Evolutionary conservation across 2,797 vertebrate genomes (phyloP), one percentile per base, ranked within the genome.

Genomic region (Pipistrellus pipistrellus): DNA sequence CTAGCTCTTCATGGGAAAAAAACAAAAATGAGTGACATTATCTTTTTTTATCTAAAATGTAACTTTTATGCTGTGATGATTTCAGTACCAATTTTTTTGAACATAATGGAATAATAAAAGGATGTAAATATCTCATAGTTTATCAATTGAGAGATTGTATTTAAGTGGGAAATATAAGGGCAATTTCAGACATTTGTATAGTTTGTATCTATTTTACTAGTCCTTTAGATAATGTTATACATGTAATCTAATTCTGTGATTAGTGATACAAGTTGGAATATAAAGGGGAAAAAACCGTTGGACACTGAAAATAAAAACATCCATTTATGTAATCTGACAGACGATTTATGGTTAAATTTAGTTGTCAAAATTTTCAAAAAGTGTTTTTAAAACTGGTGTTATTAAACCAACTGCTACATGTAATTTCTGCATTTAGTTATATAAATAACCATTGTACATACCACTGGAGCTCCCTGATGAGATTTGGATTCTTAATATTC

Each of bases 1-100:
- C 46, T 96, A 62, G 35, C 15, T 94, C 10, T 84, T 62, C n/a
- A 71, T 35, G n/a, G 12, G 27, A n/a, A 83, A 35, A 83, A 85
- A 88, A 80, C 25, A 94, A 94, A 93, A 80, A 20, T 25, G 51
- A 75, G 44, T 90, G 32, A 73, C 59, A 38, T 71, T 85, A 51
- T 83, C 23, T 95, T 55, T 95, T 95, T 94, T 94, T 92, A 57
- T 76, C 11, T 41, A 94, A 75, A 91, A 83, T 76, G 91, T 77
- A 83, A 44, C 72, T 75, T 95, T 93, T 83, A 17, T 95, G 46
- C 6, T 94, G 18, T 59, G n/a, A 7, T 53, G 41, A 85, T 62
- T 62, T 94, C 30, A 64, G 23, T 77, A 92, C 96, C 44, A 83
- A 17, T 96, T 85, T 38, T 38, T 85, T 88, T 41, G 32, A 82